phyloP scores from a whole-genome alignment of 2,797 vertebrate genomes.

The Caiman crocodilus region DNA sequence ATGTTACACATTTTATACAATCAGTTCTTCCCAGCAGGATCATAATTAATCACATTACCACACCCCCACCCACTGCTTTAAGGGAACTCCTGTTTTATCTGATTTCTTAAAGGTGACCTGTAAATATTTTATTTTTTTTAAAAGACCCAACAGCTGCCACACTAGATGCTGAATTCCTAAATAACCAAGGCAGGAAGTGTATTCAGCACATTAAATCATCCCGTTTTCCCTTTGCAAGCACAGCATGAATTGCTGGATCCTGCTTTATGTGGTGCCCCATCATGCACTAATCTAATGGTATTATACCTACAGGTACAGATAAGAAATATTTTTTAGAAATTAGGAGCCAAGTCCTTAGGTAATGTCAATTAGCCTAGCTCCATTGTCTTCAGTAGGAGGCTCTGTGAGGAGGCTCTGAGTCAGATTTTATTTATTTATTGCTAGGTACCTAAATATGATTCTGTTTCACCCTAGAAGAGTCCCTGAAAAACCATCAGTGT shows the following conservation, averaged over 20 bases:
- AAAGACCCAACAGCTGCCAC: neutral
- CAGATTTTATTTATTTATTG: too few species aligned
- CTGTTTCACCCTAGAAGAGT: too few species aligned
- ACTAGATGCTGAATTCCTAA: neutral
- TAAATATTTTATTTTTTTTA: neutral
- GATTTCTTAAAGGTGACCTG: slow-evolving; percentile 11
- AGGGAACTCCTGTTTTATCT: slow-evolving; percentile 12
- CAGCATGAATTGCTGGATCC: neutral
- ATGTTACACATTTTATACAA: slow-evolving; percentile 37
- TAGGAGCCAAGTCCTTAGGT: slow-evolving; percentile 41
- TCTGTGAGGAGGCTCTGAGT: neutral
- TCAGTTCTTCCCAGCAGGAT: neutral
- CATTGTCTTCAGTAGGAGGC: slow-evolving; percentile 32
- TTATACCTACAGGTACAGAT: neutral
- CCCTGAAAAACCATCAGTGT: too few species aligned
- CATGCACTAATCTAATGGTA: neutral
- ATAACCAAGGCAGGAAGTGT: neutral
- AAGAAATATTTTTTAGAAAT: neutral
- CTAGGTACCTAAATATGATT: too few species aligned
- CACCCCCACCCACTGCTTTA: neutral
- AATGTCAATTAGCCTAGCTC: slow-evolving; percentile 36
- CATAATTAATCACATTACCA: slow-evolving; percentile 18
- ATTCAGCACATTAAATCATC: neutral
- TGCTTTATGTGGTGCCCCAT: neutral
- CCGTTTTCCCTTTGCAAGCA: neutral